Evolutionary conservation across 1,140 invertebrate species (phyloP).

Genomic region (Pseudobourletiella spinata): DNA sequence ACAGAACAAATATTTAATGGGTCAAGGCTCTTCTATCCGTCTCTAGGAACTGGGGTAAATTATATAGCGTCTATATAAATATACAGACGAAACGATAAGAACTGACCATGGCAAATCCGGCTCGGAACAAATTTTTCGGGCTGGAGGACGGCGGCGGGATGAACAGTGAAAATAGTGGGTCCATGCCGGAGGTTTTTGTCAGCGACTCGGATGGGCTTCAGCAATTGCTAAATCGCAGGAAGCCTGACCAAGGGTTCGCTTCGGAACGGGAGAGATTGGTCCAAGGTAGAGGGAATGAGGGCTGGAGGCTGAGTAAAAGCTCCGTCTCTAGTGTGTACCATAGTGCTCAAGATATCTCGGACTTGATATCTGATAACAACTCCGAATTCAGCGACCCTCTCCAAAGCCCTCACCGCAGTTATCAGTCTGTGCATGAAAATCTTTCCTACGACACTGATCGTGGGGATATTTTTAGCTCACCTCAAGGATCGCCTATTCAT

Average conservation of each 20-base stretch:
- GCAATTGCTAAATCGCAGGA: neutral
- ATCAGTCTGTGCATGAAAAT: slow-evolving; percentile 27
- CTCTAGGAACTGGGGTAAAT: too few species aligned
- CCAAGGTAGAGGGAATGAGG: neutral
- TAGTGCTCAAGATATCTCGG: slow-evolving; percentile 32
- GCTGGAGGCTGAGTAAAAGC: slow-evolving; percentile 29
- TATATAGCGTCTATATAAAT: too few species aligned
- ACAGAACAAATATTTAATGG: too few species aligned
- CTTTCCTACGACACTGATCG: slow-evolving; percentile 46
- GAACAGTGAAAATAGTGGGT: neutral
- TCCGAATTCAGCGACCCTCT: slow-evolving; percentile 24
- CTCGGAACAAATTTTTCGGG: slow-evolving; percentile 7
- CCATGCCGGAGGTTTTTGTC: neutral
- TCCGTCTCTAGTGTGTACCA: slow-evolving; percentile 34
- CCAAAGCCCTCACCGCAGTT: slow-evolving; percentile 27
- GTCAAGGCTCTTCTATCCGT: too few species aligned
- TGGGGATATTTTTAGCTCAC: slow-evolving; percentile 38
- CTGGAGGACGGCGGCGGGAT: neutral
- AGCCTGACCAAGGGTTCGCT: neutral
- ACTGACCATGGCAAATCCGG: slow-evolving; percentile 7
- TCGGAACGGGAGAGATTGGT: neutral
- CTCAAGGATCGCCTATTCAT: slow-evolving; percentile 56
- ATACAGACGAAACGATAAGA: neutral
- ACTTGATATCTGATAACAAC: slow-evolving; percentile 27
- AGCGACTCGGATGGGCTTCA: neutral